A percentile compares a stretch with the other conserved stretches of the same genome.
Evolutionary conservation across 2,113 vertebrate genomes (phyloP).

Genomic region (Hydrolagus affinis): DNA sequence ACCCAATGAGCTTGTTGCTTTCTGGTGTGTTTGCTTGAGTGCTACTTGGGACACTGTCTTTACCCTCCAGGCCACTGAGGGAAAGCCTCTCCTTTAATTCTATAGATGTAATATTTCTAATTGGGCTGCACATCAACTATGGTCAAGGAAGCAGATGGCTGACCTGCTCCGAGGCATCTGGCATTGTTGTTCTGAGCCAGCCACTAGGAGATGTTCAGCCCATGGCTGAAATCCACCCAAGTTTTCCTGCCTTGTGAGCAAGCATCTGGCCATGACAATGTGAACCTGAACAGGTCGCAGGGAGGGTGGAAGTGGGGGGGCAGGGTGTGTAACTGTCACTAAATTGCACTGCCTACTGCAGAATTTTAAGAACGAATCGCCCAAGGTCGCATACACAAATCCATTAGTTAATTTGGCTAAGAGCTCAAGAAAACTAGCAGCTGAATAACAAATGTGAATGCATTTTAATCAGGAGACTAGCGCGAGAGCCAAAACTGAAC

Average conservation of each 20-base stretch:
- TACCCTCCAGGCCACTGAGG: too few species aligned
- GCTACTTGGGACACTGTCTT: too few species aligned
- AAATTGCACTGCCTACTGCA: neutral
- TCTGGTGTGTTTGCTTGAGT: neutral
- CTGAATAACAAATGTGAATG: neutral
- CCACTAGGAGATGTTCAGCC: too few species aligned
- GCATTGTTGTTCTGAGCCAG: neutral
- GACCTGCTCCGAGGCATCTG: neutral
- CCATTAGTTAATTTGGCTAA: slow-evolving; percentile 3
- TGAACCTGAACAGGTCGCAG: too few species aligned
- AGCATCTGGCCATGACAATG: too few species aligned
- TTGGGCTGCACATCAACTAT: neutral
- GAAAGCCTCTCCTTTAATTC: neutral
- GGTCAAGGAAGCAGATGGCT: neutral
- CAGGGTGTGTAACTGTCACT: neutral
- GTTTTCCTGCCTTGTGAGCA: too few species aligned
- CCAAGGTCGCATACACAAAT: neutral
- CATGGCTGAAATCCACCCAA: too few species aligned
- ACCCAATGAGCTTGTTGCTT: neutral
- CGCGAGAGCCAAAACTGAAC: neutral
- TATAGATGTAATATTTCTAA: neutral
- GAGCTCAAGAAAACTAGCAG: neutral
- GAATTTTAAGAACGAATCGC: neutral
- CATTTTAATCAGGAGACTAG: neutral
- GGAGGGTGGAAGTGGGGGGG: neutral